Base-by-base conservation (phyloP, 2,888 invertebrate genomes). In the Dastarcus helophoroides region DNA sequence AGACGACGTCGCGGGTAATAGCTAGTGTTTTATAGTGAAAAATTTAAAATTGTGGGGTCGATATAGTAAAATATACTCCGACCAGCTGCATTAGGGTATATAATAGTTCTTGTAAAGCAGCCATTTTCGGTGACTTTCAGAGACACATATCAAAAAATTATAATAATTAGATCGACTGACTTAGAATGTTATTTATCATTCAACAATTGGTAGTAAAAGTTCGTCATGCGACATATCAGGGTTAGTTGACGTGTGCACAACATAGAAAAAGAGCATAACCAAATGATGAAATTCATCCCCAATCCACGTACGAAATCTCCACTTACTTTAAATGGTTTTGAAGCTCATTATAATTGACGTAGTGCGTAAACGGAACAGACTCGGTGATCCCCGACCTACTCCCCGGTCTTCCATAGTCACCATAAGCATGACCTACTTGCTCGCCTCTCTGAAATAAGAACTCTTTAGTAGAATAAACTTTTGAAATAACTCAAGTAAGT, bases 331-430 rank as follows among this genome's bases (percentile, higher is more conserved):
- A 66, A 58, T 84, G 83, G 50, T 78, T 80, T 60, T 84, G 83
- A 48, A 86, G 74, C 62, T 86, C 85, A 55, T 84, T 81, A 49
- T 83, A 84, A 60, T 86, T 86, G 41, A 82, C 82, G 57, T 85
- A 85, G 56, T 86, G 84, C 23, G 69, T 69, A 47, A 69, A 71
- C 17, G 68, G 63, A 33, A 64, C 63, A 2, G 68, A 60, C 35
- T 70, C 70, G 3, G 65, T 60, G 33, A 69, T 67, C 3, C 67
- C 69, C 21, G 63, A 63, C 35, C 69, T 56, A 45, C 67, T 68
- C n/a, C 69, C 70, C 6, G 69, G 69, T 36, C 69, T 49, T 31
- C 63, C 63, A 47, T 60, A 62, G 45, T 65, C 65, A 24, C 62
- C 61, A 38, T 62, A 66, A 10, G 30, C 14, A 13, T 30, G 13